These are phyloP conservation scores for Ceraclea dissimilis DNA, from an alignment of 2,888 invertebrate genomes.

Conservation along the genomic window DNA sequence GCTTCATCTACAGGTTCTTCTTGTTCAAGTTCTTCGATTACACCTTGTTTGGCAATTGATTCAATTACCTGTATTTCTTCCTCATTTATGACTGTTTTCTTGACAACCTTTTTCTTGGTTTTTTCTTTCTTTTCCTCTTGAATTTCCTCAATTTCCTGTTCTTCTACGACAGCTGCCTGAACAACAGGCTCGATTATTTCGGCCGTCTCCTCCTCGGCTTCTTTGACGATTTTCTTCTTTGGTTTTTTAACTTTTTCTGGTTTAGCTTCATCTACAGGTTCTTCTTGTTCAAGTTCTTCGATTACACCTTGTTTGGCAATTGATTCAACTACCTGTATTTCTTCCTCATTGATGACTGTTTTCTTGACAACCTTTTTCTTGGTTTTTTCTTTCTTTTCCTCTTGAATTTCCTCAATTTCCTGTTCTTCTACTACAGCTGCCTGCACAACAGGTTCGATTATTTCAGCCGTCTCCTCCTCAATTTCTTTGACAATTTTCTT, in stretches of 20 bases:
- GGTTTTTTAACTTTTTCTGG: constrained; percentile 29
- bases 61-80: background rate
- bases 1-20: background rate
- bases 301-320: constrained; percentile 28
- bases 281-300: constrained; percentile 27
- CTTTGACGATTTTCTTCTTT: constrained; percentile 27
- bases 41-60: constrained; percentile 27
- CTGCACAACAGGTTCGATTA: background rate
- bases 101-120: constrained; percentile 29
- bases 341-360: no score
- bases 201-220: constrained; percentile 27
- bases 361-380: no score
- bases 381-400: constrained; percentile 27
- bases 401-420: constrained; percentile 23
- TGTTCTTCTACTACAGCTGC: constrained; percentile 16
- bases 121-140: constrained; percentile 32
- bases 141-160: constrained; percentile 10
- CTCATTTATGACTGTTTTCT: constrained; percentile 7
- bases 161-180: constrained; percentile 1
- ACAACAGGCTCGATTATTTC: constrained; percentile 29
- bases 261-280: constrained; percentile 19
- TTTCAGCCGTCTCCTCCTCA: constrained; percentile 31
- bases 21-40: constrained; percentile 28
- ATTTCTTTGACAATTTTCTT: constrained; percentile 36
- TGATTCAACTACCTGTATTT: background rate